Base-by-base conservation (phyloP, 2,113 vertebrate species). In the Ivindomyrus marchei region DNA sequence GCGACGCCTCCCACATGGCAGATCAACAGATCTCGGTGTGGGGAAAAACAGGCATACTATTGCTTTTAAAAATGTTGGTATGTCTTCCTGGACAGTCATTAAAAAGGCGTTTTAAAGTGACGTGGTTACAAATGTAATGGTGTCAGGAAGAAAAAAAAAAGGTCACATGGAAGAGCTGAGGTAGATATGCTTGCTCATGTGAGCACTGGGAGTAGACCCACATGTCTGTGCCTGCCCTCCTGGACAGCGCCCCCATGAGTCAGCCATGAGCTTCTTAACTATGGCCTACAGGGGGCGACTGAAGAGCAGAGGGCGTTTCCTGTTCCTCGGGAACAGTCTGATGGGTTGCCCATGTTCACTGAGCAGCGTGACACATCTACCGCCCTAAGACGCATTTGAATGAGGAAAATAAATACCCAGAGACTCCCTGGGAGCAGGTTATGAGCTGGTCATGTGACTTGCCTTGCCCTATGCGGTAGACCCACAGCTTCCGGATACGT, bases 101-200 rank as follows among this genome's bases (percentile, higher is more conserved):
- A 56, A 88, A 56, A 24, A 47, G 87, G 11, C 13, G 19, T 50
- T 36, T 21, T 17, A 52, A 70, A 80, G 46, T 5, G 52, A 89
- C 49, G 4, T 19, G 31, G 58, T 77, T 27, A 53, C 47, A 21
- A 24, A 45, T 88, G 31, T 56, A 88, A 0, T 24, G 49, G 27
- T 5, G 19, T 46, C 39, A 31, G 95, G 95, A 94, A 95, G 24
- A 27, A 93, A 95, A 53, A 31, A 10, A 95, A 92, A 70, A 45
- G 0, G 49, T 11, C 85, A 91, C 74, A 52, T 27, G 27, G 74
- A 91, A 42, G 89, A 90, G 15, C 80, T 89, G 96, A 97, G 96
- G 96, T 97, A 97, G 96, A 96, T 94, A 94, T 53, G 58, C 93
- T 94, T 96, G 95, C 87, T 90, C 88, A 90, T 87, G 85, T 91